Base-by-base conservation (phyloP, 92 coral and sea anemone species). In the Zoanthus sansibaricus region DNA sequence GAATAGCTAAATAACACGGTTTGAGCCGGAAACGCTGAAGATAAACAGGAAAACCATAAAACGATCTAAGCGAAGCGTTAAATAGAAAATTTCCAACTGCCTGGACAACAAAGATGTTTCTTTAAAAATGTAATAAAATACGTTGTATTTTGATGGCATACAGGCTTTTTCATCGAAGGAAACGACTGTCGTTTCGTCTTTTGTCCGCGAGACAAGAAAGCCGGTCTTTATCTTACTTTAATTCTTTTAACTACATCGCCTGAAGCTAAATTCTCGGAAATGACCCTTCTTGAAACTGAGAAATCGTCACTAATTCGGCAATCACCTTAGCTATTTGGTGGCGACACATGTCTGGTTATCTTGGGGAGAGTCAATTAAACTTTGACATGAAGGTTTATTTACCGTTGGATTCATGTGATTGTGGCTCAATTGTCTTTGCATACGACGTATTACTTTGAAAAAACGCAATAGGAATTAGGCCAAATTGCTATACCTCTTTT, bases 331-430 rank as follows among this genome's bases (percentile, higher is more conserved):
- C 82, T 51, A 76, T 76, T 80, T 56, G 37, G 84, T 79, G 84
- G 84, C 84, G 84, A 79, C 84, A 61, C 6, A 3, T 64, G 85
- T 66, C 85, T 66, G 85, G 75, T 80, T 9, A 80, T 49, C 73
- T 66, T 15, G 52, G 42, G n/a, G 73, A 10, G 61, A 66, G 21
- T 33, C 85, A 80, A 80, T 80, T 66, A 25, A 66, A 7, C 5
- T 3, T 46, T 66, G 44, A 20, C 75, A 44, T 14, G 20, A 8
- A 47, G 42, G 4, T 78, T 33, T 52, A 49, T 58, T 7, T 47
- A 20, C 69, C 6, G 25, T 62, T 62, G 69, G 48, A 77, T 20
- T 56, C 33, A 16, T 44, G 25, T 25, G 46, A 62, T 33, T 69
- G 45, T 33, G 56, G 55, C 66, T 80, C 75, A 45, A 80, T 80